Evolutionary conservation across 2,888 invertebrate genomes (phyloP).

Genomic region (Parascotia fuliginaria): DNA sequence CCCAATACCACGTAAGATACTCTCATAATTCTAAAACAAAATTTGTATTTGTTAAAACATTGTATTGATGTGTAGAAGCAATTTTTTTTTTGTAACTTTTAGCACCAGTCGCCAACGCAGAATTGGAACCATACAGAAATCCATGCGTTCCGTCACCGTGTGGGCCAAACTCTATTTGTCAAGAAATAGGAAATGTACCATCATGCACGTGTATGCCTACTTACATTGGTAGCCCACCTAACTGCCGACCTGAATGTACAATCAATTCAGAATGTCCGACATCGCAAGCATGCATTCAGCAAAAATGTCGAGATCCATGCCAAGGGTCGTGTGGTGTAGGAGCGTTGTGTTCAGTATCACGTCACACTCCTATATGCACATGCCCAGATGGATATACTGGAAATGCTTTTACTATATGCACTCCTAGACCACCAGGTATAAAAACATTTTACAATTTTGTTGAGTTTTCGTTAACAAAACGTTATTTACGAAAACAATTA

Average conservation of each 20-base stretch:
- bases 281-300: slow-evolving; percentile 89
- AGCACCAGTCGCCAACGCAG: slow-evolving; percentile 77
- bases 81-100: slow-evolving; percentile 57
- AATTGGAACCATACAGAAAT: slow-evolving; percentile 78
- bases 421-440: slow-evolving; percentile 73
- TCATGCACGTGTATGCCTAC: slow-evolving; percentile 87
- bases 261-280: slow-evolving; percentile 89
- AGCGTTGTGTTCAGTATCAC: slow-evolving; percentile 87
- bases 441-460: neutral
- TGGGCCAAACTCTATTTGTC: slow-evolving; percentile 89
- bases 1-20: slow-evolving; percentile 80
- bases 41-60: neutral
- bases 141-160: slow-evolving; percentile 88
- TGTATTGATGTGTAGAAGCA: too few relatives aligned
- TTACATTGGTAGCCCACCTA: slow-evolving; percentile 87
- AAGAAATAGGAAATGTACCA: slow-evolving; percentile 84
- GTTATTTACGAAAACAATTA: neutral
- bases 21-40: neutral
- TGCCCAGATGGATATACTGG: slow-evolving; percentile 90
- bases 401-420: slow-evolving; percentile 87
- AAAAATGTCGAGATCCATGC: slow-evolving; percentile 91
- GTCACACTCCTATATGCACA: slow-evolving; percentile 90
- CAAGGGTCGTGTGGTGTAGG: slow-evolving; percentile 88
- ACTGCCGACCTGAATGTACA: slow-evolving; percentile 90
- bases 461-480: neutral